phyloP scores from a whole-genome alignment of 2,113 vertebrate genomes.

The Gobiocypris rarus region DNA sequence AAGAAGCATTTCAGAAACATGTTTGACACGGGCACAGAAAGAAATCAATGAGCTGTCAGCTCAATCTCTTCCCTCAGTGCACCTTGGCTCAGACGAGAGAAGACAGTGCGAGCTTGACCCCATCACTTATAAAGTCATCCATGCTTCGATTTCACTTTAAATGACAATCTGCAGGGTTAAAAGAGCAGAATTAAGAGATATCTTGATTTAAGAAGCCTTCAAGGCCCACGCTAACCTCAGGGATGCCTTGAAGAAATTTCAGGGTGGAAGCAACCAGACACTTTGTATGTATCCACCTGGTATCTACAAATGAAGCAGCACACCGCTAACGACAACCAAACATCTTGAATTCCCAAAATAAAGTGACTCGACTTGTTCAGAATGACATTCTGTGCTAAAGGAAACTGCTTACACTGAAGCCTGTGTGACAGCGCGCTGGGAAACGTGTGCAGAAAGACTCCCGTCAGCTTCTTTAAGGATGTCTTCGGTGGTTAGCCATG shows the following conservation, averaged over 20 bases:
- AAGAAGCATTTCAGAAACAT: constrained; percentile 9
- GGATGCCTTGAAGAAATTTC: background rate
- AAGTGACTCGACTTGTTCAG: constrained; percentile 1
- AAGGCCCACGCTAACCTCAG: background rate
- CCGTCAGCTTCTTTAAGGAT: constrained; percentile 39
- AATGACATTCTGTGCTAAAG: constrained; percentile 12
- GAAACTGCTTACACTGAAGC: constrained; percentile 47
- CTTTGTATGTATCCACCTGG: background rate
- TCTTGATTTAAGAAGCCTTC: constrained; percentile 12
- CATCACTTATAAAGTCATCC: constrained; percentile 35
- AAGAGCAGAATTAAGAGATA: background rate
- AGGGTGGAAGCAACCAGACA: background rate
- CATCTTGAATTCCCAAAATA: constrained; percentile 42
- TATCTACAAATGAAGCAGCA: background rate
- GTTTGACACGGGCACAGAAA: constrained; percentile 45
- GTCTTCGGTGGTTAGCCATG: constrained; percentile 8
- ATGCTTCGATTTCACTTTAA: constrained; percentile 42
- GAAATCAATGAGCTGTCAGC: constrained; percentile 52
- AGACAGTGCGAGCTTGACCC: constrained; percentile 13
- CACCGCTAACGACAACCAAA: background rate
- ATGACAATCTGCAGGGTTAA: constrained; percentile 4
- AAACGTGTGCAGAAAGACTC: constrained; percentile 17
- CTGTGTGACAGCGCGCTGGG: background rate
- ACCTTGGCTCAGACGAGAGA: constrained; percentile 18
- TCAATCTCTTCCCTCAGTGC: constrained; percentile 22